Base-by-base conservation (phyloP, 2,797 vertebrate species). In the Discoglossus pictus region DNA sequence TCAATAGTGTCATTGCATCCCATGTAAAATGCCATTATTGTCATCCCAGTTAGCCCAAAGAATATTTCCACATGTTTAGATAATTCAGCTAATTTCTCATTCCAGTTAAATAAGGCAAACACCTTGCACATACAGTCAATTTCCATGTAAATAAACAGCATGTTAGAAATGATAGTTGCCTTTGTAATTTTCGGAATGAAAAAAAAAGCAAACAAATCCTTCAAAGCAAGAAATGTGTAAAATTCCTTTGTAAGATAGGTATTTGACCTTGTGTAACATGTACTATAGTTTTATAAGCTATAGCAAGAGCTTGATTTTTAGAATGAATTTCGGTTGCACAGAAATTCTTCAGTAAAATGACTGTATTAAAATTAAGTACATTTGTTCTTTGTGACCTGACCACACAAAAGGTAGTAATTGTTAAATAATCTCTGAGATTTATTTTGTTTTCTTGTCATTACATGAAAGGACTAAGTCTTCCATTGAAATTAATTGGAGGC, bases 391-490 rank as follows among this genome's bases (percentile, higher is more conserved):
- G 44, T 59, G 36, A 71, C 38, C 21, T 59, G 80, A 83, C 82
- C 85, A 61, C 85, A 61, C 56, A 85, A 83, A 59, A 82, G 74
- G 74, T 83, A 78, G 77, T 79, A 61, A 74, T 79, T 80, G 36
- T 73, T 66, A 68, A 73, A 27, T 76, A 16, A 73, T 84, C 76
- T 87, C 76, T 80, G 68, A 76, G 71, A 79, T 82, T 74, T 79
- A 76, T 1, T 1, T 81, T 74, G 78, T 80, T 83, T 79, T 73
- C 79, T 79, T 64, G 5, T 79, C 44, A 16, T 73, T 82, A 78
- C 64, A 79, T 80, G 79, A 89, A 87, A 87, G 79, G 83, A 89
- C 82, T 87, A 73, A 87, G 87, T 95, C 92, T 96, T 95, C 93
- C 94, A 92, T 86, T 83, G 82, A 88, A 80, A 87, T 87, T 81